phyloP scores from a whole-genome alignment of 2,797 vertebrate genomes.

The Sebastes iracundus region DNA sequence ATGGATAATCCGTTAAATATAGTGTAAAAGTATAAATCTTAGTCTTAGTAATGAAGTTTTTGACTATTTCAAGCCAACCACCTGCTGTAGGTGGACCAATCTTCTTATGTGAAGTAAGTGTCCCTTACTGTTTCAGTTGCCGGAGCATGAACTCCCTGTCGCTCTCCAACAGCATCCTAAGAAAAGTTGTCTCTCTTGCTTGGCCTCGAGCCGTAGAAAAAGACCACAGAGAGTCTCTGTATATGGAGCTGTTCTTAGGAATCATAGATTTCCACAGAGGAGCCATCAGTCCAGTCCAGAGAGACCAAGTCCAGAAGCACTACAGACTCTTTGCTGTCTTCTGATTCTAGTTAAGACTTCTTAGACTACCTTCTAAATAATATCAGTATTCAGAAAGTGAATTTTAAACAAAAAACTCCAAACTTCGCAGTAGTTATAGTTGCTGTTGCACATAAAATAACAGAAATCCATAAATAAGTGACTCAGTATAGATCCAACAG shows the following conservation, averaged over 20 bases:
- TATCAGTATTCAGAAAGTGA: background rate
- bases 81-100: background rate
- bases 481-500: background rate
- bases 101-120: background rate
- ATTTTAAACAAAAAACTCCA: background rate
- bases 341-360: background rate
- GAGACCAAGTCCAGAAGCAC: background rate
- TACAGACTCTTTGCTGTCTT: background rate
- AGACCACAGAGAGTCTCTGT: conserved; percentile 69
- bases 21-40: background rate
- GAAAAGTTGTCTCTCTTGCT: conserved; percentile 35
- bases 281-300: conserved; percentile 41
- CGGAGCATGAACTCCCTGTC: conserved; percentile 43
- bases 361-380: background rate
- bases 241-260: conserved; percentile 61
- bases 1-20: background rate
- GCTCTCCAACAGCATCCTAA: conserved; percentile 54
- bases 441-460: background rate
- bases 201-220: conserved; percentile 41
- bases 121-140: conserved; percentile 63
- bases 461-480: background rate
- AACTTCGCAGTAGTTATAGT: background rate
- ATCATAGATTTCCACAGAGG: conserved; percentile 70
- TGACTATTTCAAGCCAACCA: background rate
- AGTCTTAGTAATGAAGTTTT: background rate